Base-by-base conservation (phyloP, 2,888 invertebrate genomes). In the Toxonevra muliebris region DNA sequence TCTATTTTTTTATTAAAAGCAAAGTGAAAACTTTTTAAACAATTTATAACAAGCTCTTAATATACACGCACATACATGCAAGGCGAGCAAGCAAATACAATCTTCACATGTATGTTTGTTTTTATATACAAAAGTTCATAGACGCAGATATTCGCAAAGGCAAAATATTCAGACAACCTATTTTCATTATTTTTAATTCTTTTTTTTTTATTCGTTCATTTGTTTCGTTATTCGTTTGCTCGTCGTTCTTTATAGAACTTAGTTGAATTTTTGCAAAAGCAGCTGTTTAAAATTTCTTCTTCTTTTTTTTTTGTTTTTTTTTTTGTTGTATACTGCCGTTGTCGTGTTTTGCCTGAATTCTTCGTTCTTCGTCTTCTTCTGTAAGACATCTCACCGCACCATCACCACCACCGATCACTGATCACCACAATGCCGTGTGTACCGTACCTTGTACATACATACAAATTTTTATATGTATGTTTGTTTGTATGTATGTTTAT, bases 61-160 rank as follows among this genome's bases (percentile, higher is more conserved):
- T 30, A 30, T 30, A 30, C 11, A 58, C 57, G 42, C 17, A 57
- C 41, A n/a, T n/a, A 41, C n/a, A 12, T 13, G 1, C 12, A 57
- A 30, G n/a, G n/a, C 20, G 15, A 52, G 2, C 55, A 55, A 54
- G 30, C 43, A 19, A 17, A 4, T 30, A 13, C 30, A 30, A 30
- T 30, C 5, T 13, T 11, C 42, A 42, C 15, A 58, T 43, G 1
- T 13, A 12, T 59, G 17, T 45, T 10, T 19, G 20, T n/a, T 13
- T 13, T 1, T 30, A 20, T n/a, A 12, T 42, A 60, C 10, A 30
- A 63, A 63, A 63, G 55, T 57, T 63, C 55, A 55, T 48, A 63
- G 63, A 59, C 65, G 58, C 42, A 65, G 65, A 58, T 65, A 65
- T 65, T 65, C 59, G 52, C 65, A 52, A 65, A 65, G 65, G 59